Evolutionary conservation across 1,140 invertebrate species (phyloP), one percentile per base, ranked within the genome.

Genomic region (Oryzaephilus surinamensis): DNA sequence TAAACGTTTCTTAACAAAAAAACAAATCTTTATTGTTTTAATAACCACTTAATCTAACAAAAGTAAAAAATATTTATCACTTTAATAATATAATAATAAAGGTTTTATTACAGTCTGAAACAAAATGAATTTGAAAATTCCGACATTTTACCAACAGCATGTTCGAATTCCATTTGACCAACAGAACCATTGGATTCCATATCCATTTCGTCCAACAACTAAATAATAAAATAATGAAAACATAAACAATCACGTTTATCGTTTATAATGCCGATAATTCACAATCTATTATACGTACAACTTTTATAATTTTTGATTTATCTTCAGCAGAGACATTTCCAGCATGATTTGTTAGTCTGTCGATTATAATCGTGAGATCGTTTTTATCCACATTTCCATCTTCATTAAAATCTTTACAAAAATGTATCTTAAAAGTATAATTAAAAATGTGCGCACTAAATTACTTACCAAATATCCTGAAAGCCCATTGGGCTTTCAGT

Each of bases 401-500:
- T 35, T 65, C 68, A 39, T 79, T 69, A 46, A 76, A 64, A 61
- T 77, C 73, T 75, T 48, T 36, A 63, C 62, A 56, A 40, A 36
- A 52, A 46, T n/a, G n/a, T n/a, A n/a, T n/a, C n/a, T n/a, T n/a
- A n/a, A n/a, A n/a, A n/a, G n/a, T n/a, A n/a, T n/a, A n/a, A n/a
- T n/a, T 33, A 32, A 28, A 31, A 35, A 36, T 24, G 23, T 8
- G 23, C 2, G 15, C 23, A 12, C 4, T 93, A n/a, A 7, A 19
- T 15, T 32, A 55, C 48, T 60, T 64, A 82, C 82, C 81, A 56
- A 77, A 85, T 40, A 87, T 74, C 58, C 67, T 69, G 54, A 86
- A 86, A n/a, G 81, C 81, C 73, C 84, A 85, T 6, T 64, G 60
- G 7, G 81, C 72, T 60, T 84, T 85, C 4, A 82, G 70, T 20